Percentiles rank a stretch among this genome's conserved stretches.
These are phyloP conservation scores for Tridacna crocea DNA, from an alignment of 2,888 invertebrate genomes.

Conservation along the genomic window DNA sequence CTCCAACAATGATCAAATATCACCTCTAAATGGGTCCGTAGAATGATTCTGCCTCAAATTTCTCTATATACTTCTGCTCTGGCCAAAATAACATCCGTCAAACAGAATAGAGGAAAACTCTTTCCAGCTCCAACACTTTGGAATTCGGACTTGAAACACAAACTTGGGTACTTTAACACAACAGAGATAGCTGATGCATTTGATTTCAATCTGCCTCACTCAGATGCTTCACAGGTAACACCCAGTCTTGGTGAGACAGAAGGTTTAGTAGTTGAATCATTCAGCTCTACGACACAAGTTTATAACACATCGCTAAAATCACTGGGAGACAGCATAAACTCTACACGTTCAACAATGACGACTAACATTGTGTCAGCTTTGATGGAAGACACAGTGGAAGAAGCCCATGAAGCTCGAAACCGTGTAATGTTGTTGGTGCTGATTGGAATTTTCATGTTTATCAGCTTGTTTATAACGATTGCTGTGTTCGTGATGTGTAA, in stretches of 20 bases:
- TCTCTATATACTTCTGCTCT: background rate
- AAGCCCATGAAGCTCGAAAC: slow-evolving; percentile 28
- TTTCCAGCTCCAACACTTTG: background rate
- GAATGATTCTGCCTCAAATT: slow-evolving; percentile 6
- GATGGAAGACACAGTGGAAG: slow-evolving; percentile 16
- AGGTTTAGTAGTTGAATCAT: slow-evolving; percentile 7
- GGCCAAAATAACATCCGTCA: background rate
- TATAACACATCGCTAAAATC: background rate
- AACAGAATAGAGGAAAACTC: background rate
- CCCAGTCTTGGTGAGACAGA: slow-evolving; percentile 5
- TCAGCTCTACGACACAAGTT: background rate
- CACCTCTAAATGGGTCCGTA: background rate
- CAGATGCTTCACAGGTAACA: background rate
- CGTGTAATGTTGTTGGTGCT: slow-evolving; percentile 50
- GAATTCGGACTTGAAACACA: background rate
- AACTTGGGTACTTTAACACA: too few species aligned
- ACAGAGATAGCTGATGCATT: too few species aligned
- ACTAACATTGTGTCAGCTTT: slow-evolving; percentile 45
- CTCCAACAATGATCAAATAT: too few species aligned
- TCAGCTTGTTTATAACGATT: slow-evolving; percentile 77
- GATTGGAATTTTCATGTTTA: slow-evolving; percentile 76
- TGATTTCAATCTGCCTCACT: background rate
- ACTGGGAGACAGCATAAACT: background rate
- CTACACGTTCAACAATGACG: slow-evolving; percentile 34
- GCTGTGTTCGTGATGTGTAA: slow-evolving; percentile 80